phyloP scores from a whole-genome alignment of 2,888 invertebrate genomes.

The Malthinus flaveolus region DNA sequence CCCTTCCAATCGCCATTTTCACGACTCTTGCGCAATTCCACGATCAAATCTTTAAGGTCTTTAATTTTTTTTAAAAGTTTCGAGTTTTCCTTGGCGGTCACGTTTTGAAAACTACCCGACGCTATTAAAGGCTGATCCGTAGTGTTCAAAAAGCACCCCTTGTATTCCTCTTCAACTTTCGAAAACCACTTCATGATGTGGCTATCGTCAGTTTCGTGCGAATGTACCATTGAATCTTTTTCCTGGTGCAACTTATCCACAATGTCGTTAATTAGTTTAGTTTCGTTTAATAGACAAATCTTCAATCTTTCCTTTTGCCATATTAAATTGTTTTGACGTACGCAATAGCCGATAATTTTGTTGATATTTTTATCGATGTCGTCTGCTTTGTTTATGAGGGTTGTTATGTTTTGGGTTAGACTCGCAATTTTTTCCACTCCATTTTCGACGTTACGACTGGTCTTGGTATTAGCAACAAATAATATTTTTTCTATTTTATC shows the following conservation, averaged over 20 bases:
- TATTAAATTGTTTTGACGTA: slow-evolving; percentile 9
- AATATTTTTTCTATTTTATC: background rate
- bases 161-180: background rate
- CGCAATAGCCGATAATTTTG: slow-evolving; percentile 14
- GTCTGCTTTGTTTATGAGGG: slow-evolving; percentile 1
- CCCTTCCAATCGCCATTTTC: too few species aligned
- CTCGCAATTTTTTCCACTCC: background rate
- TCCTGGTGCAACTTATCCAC: background rate
- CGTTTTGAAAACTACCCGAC: too few species aligned
- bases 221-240: background rate
- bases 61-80: too few species aligned
- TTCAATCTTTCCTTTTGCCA: slow-evolving; percentile 12
- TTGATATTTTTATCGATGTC: slow-evolving; percentile 15
- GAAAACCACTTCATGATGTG: slow-evolving; percentile 5
- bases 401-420: slow-evolving; percentile 1
- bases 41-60: too few species aligned
- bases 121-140: too few species aligned
- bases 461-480: background rate
- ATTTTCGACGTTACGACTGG: background rate
- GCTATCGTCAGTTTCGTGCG: background rate
- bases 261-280: background rate
- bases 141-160: background rate
- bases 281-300: slow-evolving; percentile 8
- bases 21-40: too few species aligned
- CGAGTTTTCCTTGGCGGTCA: too few species aligned